Conservation (phyloP, 2,888 invertebrate genomes). For the Pegoplata infirma region DNA sequence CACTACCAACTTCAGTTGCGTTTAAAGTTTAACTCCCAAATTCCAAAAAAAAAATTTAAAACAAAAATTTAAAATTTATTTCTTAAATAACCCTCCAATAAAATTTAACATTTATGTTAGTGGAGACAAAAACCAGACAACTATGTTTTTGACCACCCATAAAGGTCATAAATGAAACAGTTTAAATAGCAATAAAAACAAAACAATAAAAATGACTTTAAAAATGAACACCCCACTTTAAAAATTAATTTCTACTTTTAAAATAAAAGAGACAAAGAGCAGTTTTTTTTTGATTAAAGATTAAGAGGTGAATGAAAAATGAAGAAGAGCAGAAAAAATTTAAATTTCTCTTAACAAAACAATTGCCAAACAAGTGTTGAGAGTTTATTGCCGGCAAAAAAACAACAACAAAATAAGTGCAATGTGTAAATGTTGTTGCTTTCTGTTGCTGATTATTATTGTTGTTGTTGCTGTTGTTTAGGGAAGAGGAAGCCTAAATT, state of each 20-base stretch:
- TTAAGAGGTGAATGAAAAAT: too few relatives aligned
- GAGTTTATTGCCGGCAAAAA: conserved; percentile 36
- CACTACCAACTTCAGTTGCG: too few relatives aligned
- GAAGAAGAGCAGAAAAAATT: background rate
- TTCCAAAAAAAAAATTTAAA: too few relatives aligned
- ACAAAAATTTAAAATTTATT: background rate
- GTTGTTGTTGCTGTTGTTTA: conserved; percentile 25
- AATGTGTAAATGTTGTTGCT: conserved; percentile 20
- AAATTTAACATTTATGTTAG: background rate
- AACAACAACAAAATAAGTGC: background rate
- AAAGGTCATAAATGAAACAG: conserved; percentile 47
- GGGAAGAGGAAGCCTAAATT: conserved; percentile 61
- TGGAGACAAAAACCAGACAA: conserved; percentile 52
- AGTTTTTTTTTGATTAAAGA: too few relatives aligned
- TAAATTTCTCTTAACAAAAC: conserved; percentile 13
- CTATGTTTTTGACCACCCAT: conserved; percentile 47
- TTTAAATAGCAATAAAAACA: conserved; percentile 1
- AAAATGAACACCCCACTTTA: background rate
- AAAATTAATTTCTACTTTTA: background rate
- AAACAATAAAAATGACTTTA: background rate
- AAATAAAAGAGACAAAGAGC: background rate
- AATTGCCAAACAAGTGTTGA: conserved; percentile 53
- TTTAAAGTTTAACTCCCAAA: too few relatives aligned
- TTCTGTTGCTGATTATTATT: conserved; percentile 1
- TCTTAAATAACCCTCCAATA: background rate